Evolutionary conservation across 2,113 vertebrate species (phyloP).

Genomic region (Campylomormyrus numenius): DNA sequence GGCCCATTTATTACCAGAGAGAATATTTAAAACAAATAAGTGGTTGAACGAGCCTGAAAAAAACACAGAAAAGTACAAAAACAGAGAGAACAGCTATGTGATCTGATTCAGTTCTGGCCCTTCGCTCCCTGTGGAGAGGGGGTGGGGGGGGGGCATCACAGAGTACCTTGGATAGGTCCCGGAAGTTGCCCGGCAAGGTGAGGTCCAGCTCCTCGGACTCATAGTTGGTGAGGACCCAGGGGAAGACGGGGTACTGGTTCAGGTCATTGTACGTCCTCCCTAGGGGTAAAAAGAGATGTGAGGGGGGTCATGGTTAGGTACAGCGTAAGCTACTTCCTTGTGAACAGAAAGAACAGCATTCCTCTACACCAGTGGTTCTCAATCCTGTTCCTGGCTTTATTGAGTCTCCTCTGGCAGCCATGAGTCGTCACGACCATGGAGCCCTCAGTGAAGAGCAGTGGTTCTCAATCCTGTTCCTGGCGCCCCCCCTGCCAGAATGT

Average conservation of each 20-base stretch:
- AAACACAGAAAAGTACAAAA: not conserved
- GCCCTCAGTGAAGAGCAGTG: too few species aligned
- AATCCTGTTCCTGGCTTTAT: too few species aligned
- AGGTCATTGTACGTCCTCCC: constrained; percentile 95
- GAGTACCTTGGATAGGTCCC: constrained; percentile 94
- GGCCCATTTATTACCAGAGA: not conserved
- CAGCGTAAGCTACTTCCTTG: not conserved
- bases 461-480: too few species aligned
- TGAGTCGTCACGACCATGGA: too few species aligned
- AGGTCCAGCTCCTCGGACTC: constrained; percentile 92
- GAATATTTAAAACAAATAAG: not conserved
- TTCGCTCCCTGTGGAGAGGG: not conserved
- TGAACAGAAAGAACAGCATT: not conserved
- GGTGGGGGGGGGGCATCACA: not conserved
- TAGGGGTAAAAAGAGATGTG: constrained; percentile 44
- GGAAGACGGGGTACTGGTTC: constrained; percentile 95
- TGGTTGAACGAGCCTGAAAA: too few species aligned
- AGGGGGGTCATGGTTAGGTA: not conserved
- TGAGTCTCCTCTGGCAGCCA: too few species aligned
- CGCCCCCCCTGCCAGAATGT: too few species aligned
- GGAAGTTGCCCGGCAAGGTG: constrained; percentile 93
- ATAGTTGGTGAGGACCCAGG: constrained; percentile 96
- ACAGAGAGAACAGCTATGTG: not conserved
- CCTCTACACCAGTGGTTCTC: not conserved
- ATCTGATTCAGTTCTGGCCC: not conserved